Evolutionary conservation across 92 coral and sea anemone genomes (phyloP).

Genomic region (Diadumene lineata): DNA sequence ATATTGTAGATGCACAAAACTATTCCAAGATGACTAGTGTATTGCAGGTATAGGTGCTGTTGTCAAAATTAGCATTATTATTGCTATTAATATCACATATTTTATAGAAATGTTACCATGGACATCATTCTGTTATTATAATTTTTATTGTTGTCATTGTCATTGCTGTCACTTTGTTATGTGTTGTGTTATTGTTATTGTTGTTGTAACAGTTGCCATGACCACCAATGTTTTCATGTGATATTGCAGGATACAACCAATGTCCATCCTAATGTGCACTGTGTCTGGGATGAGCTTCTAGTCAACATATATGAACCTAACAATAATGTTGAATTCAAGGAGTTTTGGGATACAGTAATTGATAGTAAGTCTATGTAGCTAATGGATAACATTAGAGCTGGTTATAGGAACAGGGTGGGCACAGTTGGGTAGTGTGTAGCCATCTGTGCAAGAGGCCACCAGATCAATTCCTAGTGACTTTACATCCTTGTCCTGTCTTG

Average conservation of each 20-base stretch:
- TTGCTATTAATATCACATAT: background rate
- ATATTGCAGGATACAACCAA: conserved; percentile 63
- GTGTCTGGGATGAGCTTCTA: conserved; percentile 88
- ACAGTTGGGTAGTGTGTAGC: too few species aligned
- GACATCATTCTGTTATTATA: too few species aligned
- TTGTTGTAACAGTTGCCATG: background rate
- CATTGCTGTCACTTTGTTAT: background rate
- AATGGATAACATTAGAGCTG: too few species aligned
- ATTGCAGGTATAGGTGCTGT: conserved; percentile 60
- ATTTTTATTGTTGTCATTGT: background rate
- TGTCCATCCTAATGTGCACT: conserved; percentile 91
- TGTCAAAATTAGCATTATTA: conserved; percentile 1
- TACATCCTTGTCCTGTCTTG: too few species aligned
- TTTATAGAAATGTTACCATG: too few species aligned
- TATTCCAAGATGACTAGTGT: conserved; percentile 54
- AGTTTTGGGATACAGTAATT: conserved; percentile 80
- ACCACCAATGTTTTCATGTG: background rate
- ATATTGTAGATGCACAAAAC: conserved; percentile 63
- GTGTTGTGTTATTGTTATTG: background rate
- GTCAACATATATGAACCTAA: conserved; percentile 41
- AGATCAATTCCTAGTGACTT: too few species aligned
- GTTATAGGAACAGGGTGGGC: too few species aligned
- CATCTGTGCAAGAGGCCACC: too few species aligned
- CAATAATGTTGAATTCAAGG: conserved; percentile 56
- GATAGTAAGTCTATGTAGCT: conserved; percentile 82